A percentile compares a stretch with the other conserved stretches of the same genome.
phyloP scores from a whole-genome alignment of 1,140 invertebrate species.

The Theocolax elegans region DNA sequence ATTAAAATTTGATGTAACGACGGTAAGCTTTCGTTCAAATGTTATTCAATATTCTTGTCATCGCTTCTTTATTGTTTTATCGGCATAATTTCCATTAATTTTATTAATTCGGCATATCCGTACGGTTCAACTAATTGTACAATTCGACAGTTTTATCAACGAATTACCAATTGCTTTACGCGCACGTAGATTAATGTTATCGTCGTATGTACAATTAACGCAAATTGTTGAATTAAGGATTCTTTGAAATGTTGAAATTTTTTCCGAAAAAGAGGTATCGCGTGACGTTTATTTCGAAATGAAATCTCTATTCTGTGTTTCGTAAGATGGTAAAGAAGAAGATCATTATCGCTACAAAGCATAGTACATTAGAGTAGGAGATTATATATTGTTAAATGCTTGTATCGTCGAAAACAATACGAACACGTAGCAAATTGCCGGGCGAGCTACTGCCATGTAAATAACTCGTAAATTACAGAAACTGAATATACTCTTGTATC shows the following conservation, averaged over 20 bases:
- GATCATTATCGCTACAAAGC: constrained; percentile 55
- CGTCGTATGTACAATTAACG: too few relatives aligned
- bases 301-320: constrained; percentile 6
- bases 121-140: too few relatives aligned
- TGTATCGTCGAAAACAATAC: constrained; percentile 56
- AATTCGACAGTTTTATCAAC: too few relatives aligned
- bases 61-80: background rate
- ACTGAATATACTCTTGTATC: constrained; percentile 56
- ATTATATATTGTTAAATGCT: constrained; percentile 62
- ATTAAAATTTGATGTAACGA: background rate
- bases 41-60: too few relatives aligned
- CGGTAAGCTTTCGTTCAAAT: background rate
- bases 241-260: background rate
- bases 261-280: background rate
- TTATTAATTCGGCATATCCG: constrained; percentile 23
- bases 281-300: constrained; percentile 11
- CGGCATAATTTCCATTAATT: constrained; percentile 19
- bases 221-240: background rate
- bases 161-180: constrained; percentile 7
- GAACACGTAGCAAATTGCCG: constrained; percentile 52
- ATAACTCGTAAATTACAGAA: constrained; percentile 46
- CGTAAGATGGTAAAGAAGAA: constrained; percentile 1
- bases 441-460: constrained; percentile 61
- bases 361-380: constrained; percentile 57
- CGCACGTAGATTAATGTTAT: too few relatives aligned